Conservation (phyloP, 1,140 invertebrate species). For the Drosophila navojoa region DNA sequence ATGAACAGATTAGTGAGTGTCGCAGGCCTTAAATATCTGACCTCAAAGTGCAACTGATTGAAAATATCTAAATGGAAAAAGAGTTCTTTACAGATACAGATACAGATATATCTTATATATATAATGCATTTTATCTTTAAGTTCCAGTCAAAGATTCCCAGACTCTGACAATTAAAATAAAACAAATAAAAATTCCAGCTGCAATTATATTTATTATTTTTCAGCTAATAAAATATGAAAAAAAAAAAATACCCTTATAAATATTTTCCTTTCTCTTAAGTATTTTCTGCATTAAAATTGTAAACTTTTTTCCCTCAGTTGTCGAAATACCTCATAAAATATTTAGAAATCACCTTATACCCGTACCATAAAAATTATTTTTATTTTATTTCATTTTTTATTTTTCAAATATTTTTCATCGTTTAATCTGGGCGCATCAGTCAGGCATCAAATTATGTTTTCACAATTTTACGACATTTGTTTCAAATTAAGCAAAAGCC, state of each 20-base stretch:
- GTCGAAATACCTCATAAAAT: slow-evolving; percentile 36
- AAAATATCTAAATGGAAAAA: not conserved
- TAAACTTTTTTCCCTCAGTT: not conserved
- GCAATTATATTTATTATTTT: too few species aligned
- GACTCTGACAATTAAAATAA: too few species aligned
- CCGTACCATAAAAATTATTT: slow-evolving; percentile 16
- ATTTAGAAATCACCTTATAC: slow-evolving; percentile 32
- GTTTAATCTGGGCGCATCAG: slow-evolving; percentile 57
- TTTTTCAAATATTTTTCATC: slow-evolving; percentile 27
- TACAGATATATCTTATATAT: too few species aligned
- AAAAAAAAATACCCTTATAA: not conserved
- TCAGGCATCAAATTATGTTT: slow-evolving; percentile 76
- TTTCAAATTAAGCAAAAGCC: slow-evolving; percentile 75
- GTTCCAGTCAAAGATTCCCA: too few species aligned
- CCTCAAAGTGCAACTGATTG: slow-evolving; percentile 2
- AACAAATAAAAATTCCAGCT: too few species aligned
- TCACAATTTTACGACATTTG: slow-evolving; percentile 77
- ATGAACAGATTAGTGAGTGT: slow-evolving; percentile 15
- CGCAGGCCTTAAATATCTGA: not conserved
- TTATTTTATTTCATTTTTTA: not conserved
- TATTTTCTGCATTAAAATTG: not conserved
- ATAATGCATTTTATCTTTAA: too few species aligned
- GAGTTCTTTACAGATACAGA: not conserved
- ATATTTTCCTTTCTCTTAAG: not conserved
- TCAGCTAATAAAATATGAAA: too few species aligned